Base-by-base conservation (phyloP, 2,888 invertebrate species). In the Drosophila gaucha region DNA sequence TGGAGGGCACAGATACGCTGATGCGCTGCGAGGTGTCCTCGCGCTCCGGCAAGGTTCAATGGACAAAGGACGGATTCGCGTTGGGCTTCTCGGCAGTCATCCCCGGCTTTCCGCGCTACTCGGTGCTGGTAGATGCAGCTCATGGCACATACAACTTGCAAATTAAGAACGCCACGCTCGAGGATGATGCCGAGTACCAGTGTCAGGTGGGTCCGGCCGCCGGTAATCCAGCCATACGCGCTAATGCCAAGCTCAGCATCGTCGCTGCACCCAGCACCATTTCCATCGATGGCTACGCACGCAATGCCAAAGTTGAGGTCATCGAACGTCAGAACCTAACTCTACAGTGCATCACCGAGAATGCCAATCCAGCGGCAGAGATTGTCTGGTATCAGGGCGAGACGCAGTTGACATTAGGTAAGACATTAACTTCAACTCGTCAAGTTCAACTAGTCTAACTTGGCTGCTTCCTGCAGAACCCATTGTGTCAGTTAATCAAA, bases 151-250 rank as follows among this genome's bases (percentile, higher is more conserved):
- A 96, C 93, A 97, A 98, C 93, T 94, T 99, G 78, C 94, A 95
- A 89, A 97, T 99, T 89, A 95, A 94, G 80, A 97, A 98, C 92
- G 97, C 96, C 4, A 95, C 96, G 20, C 92, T 98, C 28, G 96
- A 95, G 82, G 99, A 99, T 91, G 99, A 99, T 91, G 98, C 97
- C 0, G 96, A 97, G 90, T 99, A 96, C 92, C 97, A 99, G 93
- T 99, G 99, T 92, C 99, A 99, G 94, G 97, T 99, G 43, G 96
- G 97, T 31, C 97, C 98, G 0, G 94, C 95, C 0, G 94, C 95
- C 76, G 94, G 95, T 89, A 95, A 95, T 89, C 96, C 96, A 80
- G 95, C 96, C 73, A 97, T 98, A 82, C 93, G 97, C 74, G 97
- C 97, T 38, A 96, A 96, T 89, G 98, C 98, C 9, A 94, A 95